Evolutionary conservation across 1,140 invertebrate species (phyloP), one percentile per base, ranked within the genome.

Genomic region (Diploscapter pachys): DNA sequence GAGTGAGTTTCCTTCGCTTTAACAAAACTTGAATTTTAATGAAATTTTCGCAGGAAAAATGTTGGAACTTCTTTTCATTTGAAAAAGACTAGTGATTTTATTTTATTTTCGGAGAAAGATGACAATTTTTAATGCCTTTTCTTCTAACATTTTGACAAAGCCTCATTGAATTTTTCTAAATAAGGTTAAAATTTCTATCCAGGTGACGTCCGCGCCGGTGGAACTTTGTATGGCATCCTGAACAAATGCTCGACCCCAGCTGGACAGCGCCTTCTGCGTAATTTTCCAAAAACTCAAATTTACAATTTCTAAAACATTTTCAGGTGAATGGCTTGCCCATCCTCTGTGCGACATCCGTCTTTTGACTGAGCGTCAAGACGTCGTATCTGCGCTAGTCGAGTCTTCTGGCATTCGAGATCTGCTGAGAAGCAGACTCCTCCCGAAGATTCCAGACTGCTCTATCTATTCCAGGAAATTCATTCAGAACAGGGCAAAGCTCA

Each of bases 201-300:
- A 31, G 31, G 31, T 31, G 31, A 31, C 31, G 31, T 31, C 31
- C 31, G 31, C 31, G 31, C 55, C 31, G 71, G 64, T 49, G 8
- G 64, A 56, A 74, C 76, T 8, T 68, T 78, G 4, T 78, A 77
- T 64, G 62, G 69, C 50, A 56, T 78, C 4, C 13, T 78, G 9
- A 78, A 78, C 50, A 78, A 78, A 51, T 78, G 76, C 59, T 74
- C 69, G 56, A 69, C 76, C 3, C 63, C 62, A 64, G 65, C 73
- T 9, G 76, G 76, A 59, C 63, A 78, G 68, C 61, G 71, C 5
- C 57, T 78, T 11, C 76, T 78, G 70, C 51, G 62, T 54, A n/a
- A 54, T 5, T 11, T 72, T 8, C 63, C 5, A 71, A 13, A 59
- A n/a, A 9, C 8, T 61, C n/a, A 51, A 5, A 13, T 31, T 31